Base-by-base conservation (phyloP, 2,797 vertebrate species). In the Sebastolobus alascanus region DNA sequence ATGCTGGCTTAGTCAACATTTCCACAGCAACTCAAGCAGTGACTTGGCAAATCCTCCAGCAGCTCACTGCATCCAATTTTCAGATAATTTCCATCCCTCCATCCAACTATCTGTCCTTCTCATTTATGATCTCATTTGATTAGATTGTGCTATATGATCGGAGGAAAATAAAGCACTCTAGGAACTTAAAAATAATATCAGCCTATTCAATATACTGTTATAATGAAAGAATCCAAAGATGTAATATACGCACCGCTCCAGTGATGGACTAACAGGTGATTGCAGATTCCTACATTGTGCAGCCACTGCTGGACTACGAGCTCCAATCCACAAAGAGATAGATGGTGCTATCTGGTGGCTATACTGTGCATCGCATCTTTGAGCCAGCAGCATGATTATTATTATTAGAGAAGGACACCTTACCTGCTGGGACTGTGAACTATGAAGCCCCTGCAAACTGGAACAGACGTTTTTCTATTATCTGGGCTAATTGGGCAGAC, bases 341-440 rank as follows among this genome's bases (percentile, higher is more conserved):
- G 27, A 73, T 83, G 80, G 66, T 68, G 87, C 91, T 27, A 81
- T 91, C 94, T 94, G 70, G 72, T 92, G 94, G 89, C 54, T 16
- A 7, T 4, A n/a, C 18, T 55, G 40, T 77, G 84, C 65, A 84
- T 75, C 27, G 74, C 87, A 89, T 16, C 6, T 10, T 40, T 35
- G 5, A 56, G 22, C 6, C 33, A 33, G 14, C 43, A 37, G 29
- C 25, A 5, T 12, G 16, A 16, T 25, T 72, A 59, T 16, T 67
- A 50, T 20, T 14, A 27, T 9, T 37, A 1, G 2, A 37, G 27
- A 64, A 27, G 5, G 29, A 33, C 37, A 6, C 1, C 2, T 31
- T n/a, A 22, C 2, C 4, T 52, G 13, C 4, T 52, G 13, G 52
- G 27, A 66, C 7, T 2, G 29, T 35, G 11, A n/a, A 67, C 1